Conservation (phyloP, 2,888 invertebrate genomes). For the Prosapia bicincta region DNA sequence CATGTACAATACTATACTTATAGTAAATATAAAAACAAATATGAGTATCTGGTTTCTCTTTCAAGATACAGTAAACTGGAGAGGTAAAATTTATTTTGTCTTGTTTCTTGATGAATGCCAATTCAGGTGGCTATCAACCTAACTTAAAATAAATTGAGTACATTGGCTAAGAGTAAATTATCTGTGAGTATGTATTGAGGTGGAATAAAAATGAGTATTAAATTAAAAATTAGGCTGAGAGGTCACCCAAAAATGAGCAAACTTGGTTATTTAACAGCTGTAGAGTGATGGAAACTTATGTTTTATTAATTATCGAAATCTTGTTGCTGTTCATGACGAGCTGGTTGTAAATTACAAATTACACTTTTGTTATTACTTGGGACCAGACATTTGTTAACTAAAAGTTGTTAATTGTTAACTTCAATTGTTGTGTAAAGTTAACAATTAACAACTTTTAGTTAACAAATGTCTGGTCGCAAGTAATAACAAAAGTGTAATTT, state of each 20-base stretch:
- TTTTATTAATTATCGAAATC: too few species aligned
- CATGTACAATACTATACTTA: too few species aligned
- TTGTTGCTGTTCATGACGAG: too few species aligned
- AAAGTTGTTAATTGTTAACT: too few species aligned
- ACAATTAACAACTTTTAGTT: too few species aligned
- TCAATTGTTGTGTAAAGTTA: too few species aligned
- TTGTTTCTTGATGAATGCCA: slow-evolving; percentile 25
- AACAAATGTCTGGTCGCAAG: too few species aligned
- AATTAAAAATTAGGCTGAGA: not conserved
- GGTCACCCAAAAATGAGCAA: not conserved
- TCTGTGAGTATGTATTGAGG: not conserved
- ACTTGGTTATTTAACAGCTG: not conserved
- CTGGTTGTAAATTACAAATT: too few species aligned
- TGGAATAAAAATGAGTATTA: not conserved
- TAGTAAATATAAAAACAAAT: not conserved
- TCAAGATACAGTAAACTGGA: slow-evolving; percentile 31
- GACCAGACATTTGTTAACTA: too few species aligned
- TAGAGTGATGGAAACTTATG: not conserved
- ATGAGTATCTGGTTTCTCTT: not conserved
- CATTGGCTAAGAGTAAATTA: not conserved
- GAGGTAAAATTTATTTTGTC: slow-evolving; percentile 18
- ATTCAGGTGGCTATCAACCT: not conserved
- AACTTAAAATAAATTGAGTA: not conserved
- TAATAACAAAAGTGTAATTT: too few species aligned
- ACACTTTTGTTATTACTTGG: too few species aligned